Conservation (phyloP, 2,797 vertebrate species). For the Spheniscus humboldti region DNA sequence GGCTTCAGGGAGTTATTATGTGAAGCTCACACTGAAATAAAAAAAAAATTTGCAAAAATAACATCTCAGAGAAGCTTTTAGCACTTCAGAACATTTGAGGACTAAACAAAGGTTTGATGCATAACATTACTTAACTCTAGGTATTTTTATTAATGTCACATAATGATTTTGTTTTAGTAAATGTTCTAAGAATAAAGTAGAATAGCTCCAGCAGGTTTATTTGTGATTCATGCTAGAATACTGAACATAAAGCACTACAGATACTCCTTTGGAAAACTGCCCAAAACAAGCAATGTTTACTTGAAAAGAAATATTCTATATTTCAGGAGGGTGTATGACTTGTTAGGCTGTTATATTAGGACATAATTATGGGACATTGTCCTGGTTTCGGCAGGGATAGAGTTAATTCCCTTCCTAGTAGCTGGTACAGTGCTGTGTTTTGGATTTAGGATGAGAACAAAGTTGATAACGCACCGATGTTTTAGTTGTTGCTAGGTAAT, state of each 20-base stretch:
- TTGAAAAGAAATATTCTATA: neutral
- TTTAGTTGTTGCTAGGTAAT: no score
- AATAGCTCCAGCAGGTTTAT: neutral
- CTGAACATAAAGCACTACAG: neutral
- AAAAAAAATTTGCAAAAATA: neutral
- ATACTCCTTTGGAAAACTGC: neutral
- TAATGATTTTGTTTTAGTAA: neutral
- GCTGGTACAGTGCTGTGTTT: no score
- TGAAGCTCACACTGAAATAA: neutral
- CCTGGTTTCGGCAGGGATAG: no score
- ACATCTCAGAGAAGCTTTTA: neutral
- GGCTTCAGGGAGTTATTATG: neutral
- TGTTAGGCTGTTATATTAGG: neutral
- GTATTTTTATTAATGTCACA: neutral
- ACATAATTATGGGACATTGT: neutral
- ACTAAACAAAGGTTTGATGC: neutral
- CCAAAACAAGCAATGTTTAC: neutral
- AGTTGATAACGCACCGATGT: no score
- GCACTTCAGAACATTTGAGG: neutral
- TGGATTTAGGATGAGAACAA: no score
- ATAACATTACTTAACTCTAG: neutral
- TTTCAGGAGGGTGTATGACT: neutral
- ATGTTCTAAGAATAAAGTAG: neutral
- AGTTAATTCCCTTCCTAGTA: no score
- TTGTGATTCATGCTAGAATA: neutral